A percentile compares a stretch with the other conserved stretches of the same genome.
phyloP scores from a whole-genome alignment of 2,888 invertebrate genomes.

The Trypoxylon attenuatum region DNA sequence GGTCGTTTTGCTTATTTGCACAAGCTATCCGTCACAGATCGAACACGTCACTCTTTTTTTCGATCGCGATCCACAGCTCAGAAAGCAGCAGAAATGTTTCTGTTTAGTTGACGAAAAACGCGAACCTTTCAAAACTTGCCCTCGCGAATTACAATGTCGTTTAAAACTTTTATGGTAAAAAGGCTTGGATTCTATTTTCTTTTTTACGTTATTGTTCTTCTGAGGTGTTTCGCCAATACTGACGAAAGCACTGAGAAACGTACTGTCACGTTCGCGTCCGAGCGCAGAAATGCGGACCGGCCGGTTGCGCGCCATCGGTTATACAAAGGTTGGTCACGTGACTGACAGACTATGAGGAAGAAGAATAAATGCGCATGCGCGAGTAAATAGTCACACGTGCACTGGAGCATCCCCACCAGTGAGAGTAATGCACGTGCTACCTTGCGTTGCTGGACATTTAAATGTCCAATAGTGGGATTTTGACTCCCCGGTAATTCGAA shows the following conservation, averaged over 20 bases:
- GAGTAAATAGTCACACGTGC: slow-evolving; percentile 71
- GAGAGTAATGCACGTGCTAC: slow-evolving; percentile 32
- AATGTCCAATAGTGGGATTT: too few relatives aligned
- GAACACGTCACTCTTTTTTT: slow-evolving; percentile 9
- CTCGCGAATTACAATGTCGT: too few relatives aligned
- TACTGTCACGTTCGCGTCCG: slow-evolving; percentile 8
- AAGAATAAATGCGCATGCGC: slow-evolving; percentile 65
- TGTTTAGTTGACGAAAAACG: too few relatives aligned
- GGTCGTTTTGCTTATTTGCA: slow-evolving; percentile 65
- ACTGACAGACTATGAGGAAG: slow-evolving; percentile 28
- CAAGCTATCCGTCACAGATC: slow-evolving; percentile 3
- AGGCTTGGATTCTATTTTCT: too few relatives aligned
- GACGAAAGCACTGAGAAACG: too few relatives aligned
- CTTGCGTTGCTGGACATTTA: not conserved
- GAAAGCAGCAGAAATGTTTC: too few relatives aligned
- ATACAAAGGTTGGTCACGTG: slow-evolving; percentile 70
- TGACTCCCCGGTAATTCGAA: too few relatives aligned
- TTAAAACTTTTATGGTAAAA: too few relatives aligned
- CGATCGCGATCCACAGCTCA: too few relatives aligned
- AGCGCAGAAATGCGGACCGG: slow-evolving; percentile 65
- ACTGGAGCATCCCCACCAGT: slow-evolving; percentile 32
- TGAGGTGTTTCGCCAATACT: too few relatives aligned
- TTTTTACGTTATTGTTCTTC: too few relatives aligned
- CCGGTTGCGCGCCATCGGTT: slow-evolving; percentile 66
- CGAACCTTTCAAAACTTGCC: too few relatives aligned